A percentile compares a stretch with the other conserved stretches of the same genome.
Conservation (phyloP, 2,797 vertebrate species). For the Sebastes wilsoni region DNA sequence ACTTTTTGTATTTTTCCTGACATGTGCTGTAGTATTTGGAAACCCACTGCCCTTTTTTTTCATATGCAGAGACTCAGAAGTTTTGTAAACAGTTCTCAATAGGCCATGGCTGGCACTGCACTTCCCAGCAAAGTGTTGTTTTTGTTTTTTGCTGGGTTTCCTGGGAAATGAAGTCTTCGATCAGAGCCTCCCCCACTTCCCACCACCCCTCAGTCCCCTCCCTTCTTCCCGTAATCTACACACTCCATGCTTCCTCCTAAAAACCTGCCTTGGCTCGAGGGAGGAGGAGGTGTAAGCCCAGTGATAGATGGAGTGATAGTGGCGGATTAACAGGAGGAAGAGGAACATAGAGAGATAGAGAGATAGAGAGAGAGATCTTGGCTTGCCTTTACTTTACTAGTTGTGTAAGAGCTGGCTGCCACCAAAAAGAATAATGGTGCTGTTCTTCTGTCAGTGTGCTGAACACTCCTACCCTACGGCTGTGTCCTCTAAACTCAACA, state of each 20-base stretch:
- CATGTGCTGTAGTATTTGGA: constrained; percentile 21
- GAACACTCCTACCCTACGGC: constrained; percentile 80
- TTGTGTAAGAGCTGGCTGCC: constrained; percentile 82
- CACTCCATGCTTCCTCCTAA: constrained; percentile 51
- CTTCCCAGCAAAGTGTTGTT: constrained; percentile 54
- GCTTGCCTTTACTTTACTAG: constrained; percentile 55
- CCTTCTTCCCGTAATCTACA: constrained; percentile 64
- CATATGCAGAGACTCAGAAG: constrained; percentile 6
- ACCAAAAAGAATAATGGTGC: constrained; percentile 74
- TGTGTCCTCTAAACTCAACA: constrained; percentile 74
- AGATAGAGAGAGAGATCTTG: constrained; percentile 46
- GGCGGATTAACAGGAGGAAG: constrained; percentile 26
- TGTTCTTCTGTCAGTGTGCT: constrained; percentile 74
- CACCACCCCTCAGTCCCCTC: constrained; percentile 23
- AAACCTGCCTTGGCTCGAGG: constrained; percentile 57
- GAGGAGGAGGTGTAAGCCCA: constrained; percentile 49
- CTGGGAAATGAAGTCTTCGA: constrained; percentile 68
- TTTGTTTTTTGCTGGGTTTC: constrained; percentile 70
- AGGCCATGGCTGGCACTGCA: constrained; percentile 48
- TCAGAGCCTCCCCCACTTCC: constrained; percentile 19
- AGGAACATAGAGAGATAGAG: not conserved
- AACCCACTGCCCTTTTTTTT: not conserved
- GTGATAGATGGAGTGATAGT: constrained; percentile 45
- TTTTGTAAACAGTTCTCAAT: constrained; percentile 62
- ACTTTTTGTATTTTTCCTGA: constrained; percentile 14